Base-by-base conservation (phyloP, 2,113 vertebrate species). In the Engraulis encrasicolus region DNA sequence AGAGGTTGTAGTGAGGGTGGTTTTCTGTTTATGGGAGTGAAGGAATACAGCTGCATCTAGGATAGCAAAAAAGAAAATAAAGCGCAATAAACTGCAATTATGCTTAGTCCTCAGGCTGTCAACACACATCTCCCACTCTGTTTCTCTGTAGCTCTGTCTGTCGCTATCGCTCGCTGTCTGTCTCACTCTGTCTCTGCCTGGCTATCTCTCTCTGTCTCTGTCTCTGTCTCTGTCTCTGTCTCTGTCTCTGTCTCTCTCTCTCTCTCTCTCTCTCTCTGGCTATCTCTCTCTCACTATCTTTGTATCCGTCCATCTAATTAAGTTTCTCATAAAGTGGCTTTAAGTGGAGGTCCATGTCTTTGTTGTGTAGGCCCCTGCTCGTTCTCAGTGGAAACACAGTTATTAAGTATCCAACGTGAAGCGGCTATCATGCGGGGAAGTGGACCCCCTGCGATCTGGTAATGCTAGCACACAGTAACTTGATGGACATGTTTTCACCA, bases 281-380 rank as follows among this genome's bases (percentile, higher is more conserved):
- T 45, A 3, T 45, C 40, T 45, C 40, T 9, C 40, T 45, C 40
- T 45, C 40, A 5, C 40, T 45, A 3, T 45, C 40, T 45, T 9
- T 45, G 4, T 9, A 3, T 74, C 27, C 34, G n/a, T 66, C n/a
- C 58, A 14, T 74, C 27, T 74, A 74, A 74, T 74, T 74, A 74
- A 74, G 66, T 74, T 74, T 74, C 66, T 74, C 66, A 74, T 74
- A 31, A 74, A 74, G 27, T 12, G 31, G 66, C 27, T 74, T 74
- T 74, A 74, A 74, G 66, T 74, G 66, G 23, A 15, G 27, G 31
- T 14, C 66, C 27, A 74, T 74, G 66, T 74, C 27, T 74, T 23
- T 15, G 2, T 12, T 12, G 31, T 74, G 66, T 34, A 74, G 3
- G 66, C 4, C 27, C 66, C 66, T 74, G 66, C 34, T 74, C 34